Conservation (phyloP, 2,113 vertebrate species). For the human region GRCh38 chrX:67155001-67155500, state of each 20-base stretch:
- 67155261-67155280: neutral
- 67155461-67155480: neutral
- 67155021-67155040: neutral
- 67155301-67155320: neutral
- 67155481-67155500: neutral
- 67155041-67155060: neutral
- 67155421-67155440: neutral
- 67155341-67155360: neutral
- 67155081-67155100: neutral
- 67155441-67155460: neutral
- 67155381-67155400: neutral
- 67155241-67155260: neutral
- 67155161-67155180: neutral
- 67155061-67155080: neutral
- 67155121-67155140: neutral
- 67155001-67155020: neutral
- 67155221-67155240: neutral
- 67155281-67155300: neutral
- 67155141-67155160: neutral
- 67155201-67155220: neutral
- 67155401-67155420: neutral
- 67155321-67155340: neutral
- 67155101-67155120: neutral
- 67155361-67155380: neutral
- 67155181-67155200: neutral